These are phyloP conservation scores for Leptocoma aspasia DNA, from an alignment of 2,113 vertebrate genomes.

Conservation along the genomic window DNA sequence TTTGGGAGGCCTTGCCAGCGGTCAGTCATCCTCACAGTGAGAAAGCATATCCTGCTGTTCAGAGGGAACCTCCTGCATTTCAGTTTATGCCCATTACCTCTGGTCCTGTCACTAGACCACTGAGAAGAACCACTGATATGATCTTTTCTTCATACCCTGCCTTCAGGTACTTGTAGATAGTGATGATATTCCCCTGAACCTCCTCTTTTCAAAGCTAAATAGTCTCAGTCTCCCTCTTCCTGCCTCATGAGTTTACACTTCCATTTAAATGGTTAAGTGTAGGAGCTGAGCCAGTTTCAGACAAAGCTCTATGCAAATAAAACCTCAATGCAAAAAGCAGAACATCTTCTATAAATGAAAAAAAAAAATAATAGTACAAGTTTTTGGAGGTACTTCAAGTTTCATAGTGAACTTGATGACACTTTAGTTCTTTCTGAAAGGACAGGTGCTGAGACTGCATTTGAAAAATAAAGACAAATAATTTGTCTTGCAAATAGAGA, in stretches of 20 bases:
- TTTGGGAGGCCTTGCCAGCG: background rate
- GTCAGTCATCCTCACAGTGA: background rate
- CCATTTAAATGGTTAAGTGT: background rate
- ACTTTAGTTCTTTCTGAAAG: background rate
- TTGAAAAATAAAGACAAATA: conserved; percentile 6
- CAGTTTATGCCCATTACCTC: background rate
- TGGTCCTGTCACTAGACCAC: background rate
- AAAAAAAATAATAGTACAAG: background rate
- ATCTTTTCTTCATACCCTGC: background rate
- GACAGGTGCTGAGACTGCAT: background rate
- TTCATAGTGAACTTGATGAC: background rate
- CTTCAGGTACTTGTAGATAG: background rate
- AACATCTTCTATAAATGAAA: background rate
- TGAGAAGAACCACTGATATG: background rate
- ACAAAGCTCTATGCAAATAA: background rate
- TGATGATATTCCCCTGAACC: background rate
- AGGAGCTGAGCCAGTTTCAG: background rate
- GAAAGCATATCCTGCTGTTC: background rate
- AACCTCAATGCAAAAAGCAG: background rate
- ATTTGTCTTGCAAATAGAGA: background rate
- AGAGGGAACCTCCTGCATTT: background rate
- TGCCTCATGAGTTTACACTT: background rate
- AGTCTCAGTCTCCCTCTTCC: background rate
- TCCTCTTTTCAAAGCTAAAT: background rate
- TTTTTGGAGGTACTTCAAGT: background rate